Base-by-base conservation (phyloP, 2,113 vertebrate genomes). In the Corythoichthys intestinalis region DNA sequence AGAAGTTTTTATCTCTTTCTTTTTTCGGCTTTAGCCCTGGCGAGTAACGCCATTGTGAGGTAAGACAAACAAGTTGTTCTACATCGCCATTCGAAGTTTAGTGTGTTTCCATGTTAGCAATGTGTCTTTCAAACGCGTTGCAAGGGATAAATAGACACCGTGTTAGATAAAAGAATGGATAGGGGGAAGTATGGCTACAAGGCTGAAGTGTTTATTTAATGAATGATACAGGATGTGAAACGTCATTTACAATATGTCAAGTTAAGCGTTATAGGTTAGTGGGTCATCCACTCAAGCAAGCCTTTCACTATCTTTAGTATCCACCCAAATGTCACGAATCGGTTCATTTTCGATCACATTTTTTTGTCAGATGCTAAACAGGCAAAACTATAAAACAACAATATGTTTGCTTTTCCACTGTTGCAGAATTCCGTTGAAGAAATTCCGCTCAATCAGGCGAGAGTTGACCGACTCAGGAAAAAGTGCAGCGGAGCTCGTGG, bases 371-470 rank as follows among this genome's bases (percentile, higher is more conserved):
- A 11, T 11, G 20, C n/a, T 56, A 28, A 11, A 4, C 1, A 12
- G 9, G 12, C 56, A 34, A 58, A 5, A 37, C 34, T 35, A 58
- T 28, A 28, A 47, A n/a, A n/a, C n/a, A 46, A 12, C 12, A 2
- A 20, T 20, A n/a, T 0, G 1, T 34, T 14, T 63, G 46, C 20
- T 56, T 58, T 17, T 46, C 17, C 58, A 41, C 6, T 67, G 37
- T n/a, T 64, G 58, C 37, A 97, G 95, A 83, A 94, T 97, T 60
- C 94, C 95, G 0, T 74, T 97, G 53, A 94, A 82, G 64, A 96
- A 95, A 66, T 95, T 94, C 83, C 93, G 94, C 13, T 93, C 95
- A 46, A 91, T 95, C 78, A 87, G 95, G 41, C 92, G 90, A 0
- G 86, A 93, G 38, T 54, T 96, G 69, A 91, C 75, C 0, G 93